Evolutionary conservation across 2,797 vertebrate genomes (phyloP).

Genomic region (Bovichtus variegatus): DNA sequence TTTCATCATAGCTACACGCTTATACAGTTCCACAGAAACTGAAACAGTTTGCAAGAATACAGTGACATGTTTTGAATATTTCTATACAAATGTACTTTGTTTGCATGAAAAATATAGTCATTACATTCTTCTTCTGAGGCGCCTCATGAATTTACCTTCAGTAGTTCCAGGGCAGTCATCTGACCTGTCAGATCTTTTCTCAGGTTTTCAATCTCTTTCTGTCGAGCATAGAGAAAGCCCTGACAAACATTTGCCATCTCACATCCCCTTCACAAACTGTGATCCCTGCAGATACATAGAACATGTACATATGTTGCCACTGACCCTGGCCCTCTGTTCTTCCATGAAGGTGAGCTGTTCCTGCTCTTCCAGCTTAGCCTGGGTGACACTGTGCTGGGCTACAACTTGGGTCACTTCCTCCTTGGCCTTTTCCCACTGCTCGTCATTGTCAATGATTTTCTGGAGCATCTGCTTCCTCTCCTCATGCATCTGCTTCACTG

Average conservation of each 20-base stretch:
- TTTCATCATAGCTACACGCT: neutral
- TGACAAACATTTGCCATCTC: neutral
- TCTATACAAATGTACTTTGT: neutral
- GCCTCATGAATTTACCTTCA: constrained; percentile 73
- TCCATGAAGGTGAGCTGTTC: constrained; percentile 75
- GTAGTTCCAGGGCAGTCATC: constrained; percentile 50
- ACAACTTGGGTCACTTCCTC: constrained; percentile 78
- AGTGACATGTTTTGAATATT: neutral
- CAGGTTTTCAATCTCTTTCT: constrained; percentile 75
- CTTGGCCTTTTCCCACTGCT: constrained; percentile 78
- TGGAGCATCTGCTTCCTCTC: constrained; percentile 80
- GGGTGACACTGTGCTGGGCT: constrained; percentile 72
- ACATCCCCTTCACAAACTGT: constrained; percentile 8
- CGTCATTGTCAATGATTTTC: constrained; percentile 80
- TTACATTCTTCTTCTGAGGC: neutral
- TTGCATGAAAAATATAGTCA: neutral
- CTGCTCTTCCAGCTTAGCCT: constrained; percentile 76
- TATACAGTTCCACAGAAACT: neutral
- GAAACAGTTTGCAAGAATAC: neutral
- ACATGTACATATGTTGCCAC: constrained; percentile 58
- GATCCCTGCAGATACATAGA: constrained; percentile 26
- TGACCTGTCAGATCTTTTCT: constrained; percentile 66
- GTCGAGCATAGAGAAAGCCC: constrained; percentile 29
- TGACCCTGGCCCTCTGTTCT: constrained; percentile 87
- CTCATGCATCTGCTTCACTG: constrained; percentile 73